A percentile compares a stretch with the other conserved stretches of the same genome.
These are phyloP conservation scores for Athene noctua DNA, from an alignment of 2,113 vertebrate species.

Conservation along the genomic window DNA sequence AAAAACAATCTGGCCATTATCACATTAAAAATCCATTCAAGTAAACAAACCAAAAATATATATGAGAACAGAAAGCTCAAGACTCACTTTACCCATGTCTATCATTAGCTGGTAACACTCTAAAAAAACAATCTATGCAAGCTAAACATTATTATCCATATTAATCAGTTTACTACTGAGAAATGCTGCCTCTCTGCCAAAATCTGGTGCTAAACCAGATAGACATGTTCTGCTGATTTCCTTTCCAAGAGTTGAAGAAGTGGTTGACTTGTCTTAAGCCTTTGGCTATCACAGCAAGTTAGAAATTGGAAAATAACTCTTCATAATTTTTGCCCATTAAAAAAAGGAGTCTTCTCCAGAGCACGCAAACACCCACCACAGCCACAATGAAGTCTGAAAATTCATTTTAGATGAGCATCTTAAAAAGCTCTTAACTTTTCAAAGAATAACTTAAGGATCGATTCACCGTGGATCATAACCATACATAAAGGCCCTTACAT, in stretches of 20 bases:
- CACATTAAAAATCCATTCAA: constrained; percentile 41
- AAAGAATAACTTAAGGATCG: background rate
- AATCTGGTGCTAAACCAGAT: constrained; percentile 43
- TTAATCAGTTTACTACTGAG: background rate
- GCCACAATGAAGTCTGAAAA: background rate
- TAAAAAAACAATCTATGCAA: constrained; percentile 5
- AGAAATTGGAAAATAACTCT: constrained; percentile 40
- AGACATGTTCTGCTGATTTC: constrained; percentile 4
- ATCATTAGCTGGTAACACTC: background rate
- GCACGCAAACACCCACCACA: background rate
- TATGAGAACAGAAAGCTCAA: background rate
- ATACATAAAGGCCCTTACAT: background rate
- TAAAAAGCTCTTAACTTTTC: background rate
- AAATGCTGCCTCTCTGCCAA: constrained; percentile 35
- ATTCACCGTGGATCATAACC: background rate
- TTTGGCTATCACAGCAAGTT: constrained; percentile 21
- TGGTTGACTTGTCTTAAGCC: constrained; percentile 29
- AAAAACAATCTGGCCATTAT: constrained; percentile 32
- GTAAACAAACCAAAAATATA: constrained; percentile 31
- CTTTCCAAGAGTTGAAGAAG: constrained; percentile 32
- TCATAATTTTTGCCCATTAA: background rate
- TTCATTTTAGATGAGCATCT: background rate
- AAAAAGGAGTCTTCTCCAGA: background rate
- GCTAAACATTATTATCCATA: background rate
- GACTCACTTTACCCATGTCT: background rate